phyloP scores from a whole-genome alignment of 2,113 vertebrate genomes.

The Greenwoodochromis staneri region DNA sequence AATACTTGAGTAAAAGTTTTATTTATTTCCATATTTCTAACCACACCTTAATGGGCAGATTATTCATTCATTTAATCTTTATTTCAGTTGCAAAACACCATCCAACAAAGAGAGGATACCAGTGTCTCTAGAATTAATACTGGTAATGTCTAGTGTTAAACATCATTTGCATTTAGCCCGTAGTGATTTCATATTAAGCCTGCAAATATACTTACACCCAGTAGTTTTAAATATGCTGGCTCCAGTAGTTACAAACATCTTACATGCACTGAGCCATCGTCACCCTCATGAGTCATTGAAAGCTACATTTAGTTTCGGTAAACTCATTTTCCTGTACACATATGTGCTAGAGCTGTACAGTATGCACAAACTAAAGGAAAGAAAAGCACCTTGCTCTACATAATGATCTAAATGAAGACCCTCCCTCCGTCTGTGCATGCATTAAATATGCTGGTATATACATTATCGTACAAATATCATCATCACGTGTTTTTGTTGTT shows the following conservation, averaged over 20 bases:
- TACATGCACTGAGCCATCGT: background rate
- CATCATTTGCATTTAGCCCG: background rate
- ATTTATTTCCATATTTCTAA: background rate
- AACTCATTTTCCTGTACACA: background rate
- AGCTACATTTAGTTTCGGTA: background rate
- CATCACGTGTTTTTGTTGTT: fast-evolving
- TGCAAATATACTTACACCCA: fast-evolving
- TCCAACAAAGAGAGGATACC: background rate
- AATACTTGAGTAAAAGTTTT: fast-evolving
- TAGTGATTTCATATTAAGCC: background rate
- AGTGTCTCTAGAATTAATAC: fast-evolving
- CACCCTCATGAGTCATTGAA: background rate
- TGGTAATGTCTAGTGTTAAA: background rate
- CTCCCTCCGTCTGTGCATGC: background rate
- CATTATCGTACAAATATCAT: background rate
- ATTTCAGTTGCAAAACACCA: background rate
- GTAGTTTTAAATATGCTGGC: background rate
- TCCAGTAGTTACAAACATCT: background rate
- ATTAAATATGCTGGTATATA: background rate
- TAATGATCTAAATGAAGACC: background rate
- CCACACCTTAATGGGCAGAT: background rate
- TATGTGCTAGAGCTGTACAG: background rate
- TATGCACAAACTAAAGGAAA: background rate
- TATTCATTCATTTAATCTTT: fast-evolving
- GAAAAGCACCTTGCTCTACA: fast-evolving